Evolutionary conservation across 2,888 invertebrate species (phyloP), one percentile per base, ranked within the genome.

Genomic region (Yponomeuta malinellus): DNA sequence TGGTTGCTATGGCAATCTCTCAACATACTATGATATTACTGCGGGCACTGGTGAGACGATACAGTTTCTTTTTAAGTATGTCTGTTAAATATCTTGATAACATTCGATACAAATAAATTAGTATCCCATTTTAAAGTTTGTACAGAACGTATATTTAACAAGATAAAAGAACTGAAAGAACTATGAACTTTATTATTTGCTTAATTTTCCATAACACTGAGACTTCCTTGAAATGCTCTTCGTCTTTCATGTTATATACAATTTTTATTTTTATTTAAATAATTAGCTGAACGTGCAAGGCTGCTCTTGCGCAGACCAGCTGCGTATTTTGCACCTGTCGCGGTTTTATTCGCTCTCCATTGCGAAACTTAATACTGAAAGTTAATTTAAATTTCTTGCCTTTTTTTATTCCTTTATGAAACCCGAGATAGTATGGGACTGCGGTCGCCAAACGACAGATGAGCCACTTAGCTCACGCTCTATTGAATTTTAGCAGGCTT

Each of bases 321-420:
- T 91, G 90, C 85, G 80, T 72, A 76, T 75, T 76, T 74, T 75
- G 78, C 90, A 90, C 89, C 91, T 91, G 91, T 85, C 79, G 78
- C 77, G 82, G 81, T 83, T 81, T 84, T 83, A 83, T 82, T 79
- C 52, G 75, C 78, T 78, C 79, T 78, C 70, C 70, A 72, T 81
- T 78, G 83, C 79, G 90, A 89, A 91, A 92, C 81, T 87, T 89
- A 88, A 92, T 91, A 90, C 37, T 82, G 80, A 76, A 79, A 81
- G 84, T 84, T 81, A 83, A 81, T 83, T 88, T 83, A 70, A 71
- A 70, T 63, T 68, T 69, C 83, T 80, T 78, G 78, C 72, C 69
- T 76, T 80, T 82, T 80, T 82, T 81, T 82, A n/a, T 67, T 67
- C 80, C 75, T 78, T 77, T 81, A 83, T 84, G 91, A 85, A 92